Evolutionary conservation across 2,888 invertebrate species (phyloP).

Genomic region (Schizaphis graminum): DNA sequence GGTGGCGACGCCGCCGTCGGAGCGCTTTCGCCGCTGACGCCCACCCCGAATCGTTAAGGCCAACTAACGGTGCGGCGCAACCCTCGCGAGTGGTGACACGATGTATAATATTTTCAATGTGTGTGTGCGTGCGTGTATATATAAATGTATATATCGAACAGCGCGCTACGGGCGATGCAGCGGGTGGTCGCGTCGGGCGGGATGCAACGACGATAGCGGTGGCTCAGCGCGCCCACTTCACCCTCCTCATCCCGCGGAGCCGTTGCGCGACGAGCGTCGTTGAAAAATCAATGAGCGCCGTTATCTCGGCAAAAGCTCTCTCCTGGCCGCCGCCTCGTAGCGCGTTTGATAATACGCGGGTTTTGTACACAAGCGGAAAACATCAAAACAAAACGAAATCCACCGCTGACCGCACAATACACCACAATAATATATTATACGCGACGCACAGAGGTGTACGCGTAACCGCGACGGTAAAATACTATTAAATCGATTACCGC

Average conservation of each 20-base stretch:
- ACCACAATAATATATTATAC: too few relatives aligned
- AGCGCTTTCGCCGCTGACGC: not conserved
- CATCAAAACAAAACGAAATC: conserved; percentile 6
- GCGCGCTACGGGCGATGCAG: not conserved
- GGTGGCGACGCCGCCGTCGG: not conserved
- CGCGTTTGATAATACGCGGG: conserved; percentile 40
- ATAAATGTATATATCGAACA: not conserved
- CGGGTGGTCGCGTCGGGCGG: not conserved
- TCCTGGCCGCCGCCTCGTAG: not conserved
- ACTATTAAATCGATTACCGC: not conserved
- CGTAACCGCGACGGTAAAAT: not conserved
- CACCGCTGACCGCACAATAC: not conserved
- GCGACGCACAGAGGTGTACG: too few relatives aligned
- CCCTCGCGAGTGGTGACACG: not conserved
- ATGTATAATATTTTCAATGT: not conserved
- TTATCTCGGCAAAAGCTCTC: conserved; percentile 42
- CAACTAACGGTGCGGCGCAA: not conserved
- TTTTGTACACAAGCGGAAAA: conserved; percentile 8
- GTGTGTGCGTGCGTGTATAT: too few relatives aligned
- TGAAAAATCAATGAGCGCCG: conserved; percentile 52
- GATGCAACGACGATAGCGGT: not conserved
- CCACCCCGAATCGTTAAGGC: conserved; percentile 44
- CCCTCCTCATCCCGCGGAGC: not conserved
- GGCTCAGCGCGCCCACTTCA: not conserved
- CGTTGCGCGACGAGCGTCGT: not conserved